A percentile compares a stretch with the other conserved stretches of the same genome.
phyloP scores from a whole-genome alignment of 2,797 vertebrate species.

The Antennarius maculatus region DNA sequence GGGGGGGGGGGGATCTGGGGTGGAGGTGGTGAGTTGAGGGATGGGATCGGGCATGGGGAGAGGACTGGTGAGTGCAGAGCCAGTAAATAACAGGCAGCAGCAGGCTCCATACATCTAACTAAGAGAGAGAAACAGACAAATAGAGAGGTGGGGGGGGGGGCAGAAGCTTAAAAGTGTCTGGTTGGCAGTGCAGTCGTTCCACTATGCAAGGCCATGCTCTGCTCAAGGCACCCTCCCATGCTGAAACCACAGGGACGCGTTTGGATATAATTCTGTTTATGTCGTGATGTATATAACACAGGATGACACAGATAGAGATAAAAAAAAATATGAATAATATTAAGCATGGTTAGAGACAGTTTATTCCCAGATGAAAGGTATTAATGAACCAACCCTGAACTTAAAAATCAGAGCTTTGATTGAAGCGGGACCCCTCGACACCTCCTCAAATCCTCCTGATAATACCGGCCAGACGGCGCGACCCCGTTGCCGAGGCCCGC shows the following conservation, averaged over 20 bases:
- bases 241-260: slow-evolving; percentile 79
- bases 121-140: slow-evolving; percentile 42
- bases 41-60: slow-evolving; percentile 46
- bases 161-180: slow-evolving; percentile 62
- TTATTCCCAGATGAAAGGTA: slow-evolving; percentile 26
- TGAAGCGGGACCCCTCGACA: slow-evolving; percentile 25
- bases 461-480: slow-evolving; percentile 40
- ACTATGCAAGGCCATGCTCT: slow-evolving; percentile 86
- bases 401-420: slow-evolving; percentile 28
- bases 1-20: slow-evolving; percentile 19
- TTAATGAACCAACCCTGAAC: slow-evolving; percentile 34
- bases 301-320: slow-evolving; percentile 56
- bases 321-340: slow-evolving; percentile 40
- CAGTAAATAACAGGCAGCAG: slow-evolving; percentile 72
- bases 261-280: slow-evolving; percentile 41
- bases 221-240: slow-evolving; percentile 83
- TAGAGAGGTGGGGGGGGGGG: slow-evolving; percentile 47
- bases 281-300: slow-evolving; percentile 52
- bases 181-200: slow-evolving; percentile 74
- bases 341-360: slow-evolving; percentile 40
- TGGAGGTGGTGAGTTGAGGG: slow-evolving; percentile 44
- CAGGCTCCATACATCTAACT: slow-evolving; percentile 67
- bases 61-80: slow-evolving; percentile 50
- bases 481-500: slow-evolving; percentile 41
- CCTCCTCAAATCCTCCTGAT: slow-evolving; percentile 24